Conservation (phyloP, 2,888 invertebrate species). For the Seladonia tumulorum region DNA sequence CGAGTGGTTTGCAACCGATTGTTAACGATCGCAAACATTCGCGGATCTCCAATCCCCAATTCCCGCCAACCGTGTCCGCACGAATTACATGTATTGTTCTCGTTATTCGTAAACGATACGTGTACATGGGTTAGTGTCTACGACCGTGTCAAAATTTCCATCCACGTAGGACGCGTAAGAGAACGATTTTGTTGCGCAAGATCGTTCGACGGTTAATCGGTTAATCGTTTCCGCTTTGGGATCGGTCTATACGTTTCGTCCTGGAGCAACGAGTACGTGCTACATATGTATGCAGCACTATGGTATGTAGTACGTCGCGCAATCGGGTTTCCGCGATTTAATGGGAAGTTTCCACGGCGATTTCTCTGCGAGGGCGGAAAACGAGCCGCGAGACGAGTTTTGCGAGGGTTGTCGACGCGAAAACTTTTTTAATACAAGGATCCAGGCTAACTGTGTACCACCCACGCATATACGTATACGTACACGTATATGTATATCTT, state of each 20-base stretch:
- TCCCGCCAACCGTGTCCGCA: background rate
- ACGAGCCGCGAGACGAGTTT: slow-evolving; percentile 64
- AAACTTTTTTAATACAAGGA: slow-evolving; percentile 75
- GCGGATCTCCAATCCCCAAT: slow-evolving; percentile 22
- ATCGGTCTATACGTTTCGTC: background rate
- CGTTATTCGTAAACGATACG: slow-evolving; percentile 9
- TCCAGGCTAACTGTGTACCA: slow-evolving; percentile 14
- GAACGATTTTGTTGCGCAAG: background rate
- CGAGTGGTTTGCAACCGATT: slow-evolving; percentile 30
- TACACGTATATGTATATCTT: too few relatives aligned
- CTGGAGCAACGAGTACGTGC: background rate
- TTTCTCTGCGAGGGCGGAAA: slow-evolving; percentile 57
- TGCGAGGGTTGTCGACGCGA: slow-evolving; percentile 48
- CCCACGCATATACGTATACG: slow-evolving; percentile 1
- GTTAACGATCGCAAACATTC: slow-evolving; percentile 58
- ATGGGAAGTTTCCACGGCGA: slow-evolving; percentile 53
- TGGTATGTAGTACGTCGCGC: background rate
- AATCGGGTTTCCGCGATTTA: slow-evolving; percentile 13
- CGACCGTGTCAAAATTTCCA: background rate
- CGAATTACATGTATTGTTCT: slow-evolving; percentile 46
- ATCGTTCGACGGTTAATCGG: background rate
- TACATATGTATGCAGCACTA: too few relatives aligned
- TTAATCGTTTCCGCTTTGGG: background rate
- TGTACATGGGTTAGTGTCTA: background rate
- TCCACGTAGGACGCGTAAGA: background rate